Percentiles rank a stretch among this genome's conserved stretches.
phyloP scores from a whole-genome alignment of 2,113 vertebrate genomes.

The Halcyon senegalensis region DNA sequence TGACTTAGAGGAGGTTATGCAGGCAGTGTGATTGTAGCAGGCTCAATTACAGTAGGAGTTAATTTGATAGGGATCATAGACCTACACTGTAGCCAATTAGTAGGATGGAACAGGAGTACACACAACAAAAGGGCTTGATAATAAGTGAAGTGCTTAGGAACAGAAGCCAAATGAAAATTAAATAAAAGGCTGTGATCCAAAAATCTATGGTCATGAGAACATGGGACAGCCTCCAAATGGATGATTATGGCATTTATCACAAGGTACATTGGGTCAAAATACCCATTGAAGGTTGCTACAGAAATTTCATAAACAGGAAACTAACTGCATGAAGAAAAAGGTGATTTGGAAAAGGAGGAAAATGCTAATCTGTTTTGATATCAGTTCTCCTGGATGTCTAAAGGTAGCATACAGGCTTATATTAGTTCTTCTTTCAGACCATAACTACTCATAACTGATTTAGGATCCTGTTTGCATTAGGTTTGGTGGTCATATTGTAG shows the following conservation, averaged over 20 bases:
- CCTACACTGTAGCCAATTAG: constrained; percentile 54
- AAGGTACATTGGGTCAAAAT: constrained; percentile 54
- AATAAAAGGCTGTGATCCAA: constrained; percentile 61
- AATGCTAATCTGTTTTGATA: not conserved
- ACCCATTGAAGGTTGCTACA: constrained; percentile 25
- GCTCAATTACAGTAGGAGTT: constrained; percentile 45
- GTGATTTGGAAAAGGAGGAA: not conserved
- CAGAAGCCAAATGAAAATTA: constrained; percentile 70
- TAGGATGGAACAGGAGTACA: constrained; percentile 33
- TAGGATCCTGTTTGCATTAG: not conserved
- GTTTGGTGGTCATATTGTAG: not conserved
- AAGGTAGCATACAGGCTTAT: not conserved
- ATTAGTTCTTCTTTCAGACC: not conserved
- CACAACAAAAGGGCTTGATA: constrained; percentile 54
- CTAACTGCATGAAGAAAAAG: not conserved
- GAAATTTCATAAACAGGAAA: constrained; percentile 46
- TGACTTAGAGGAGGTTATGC: not conserved
- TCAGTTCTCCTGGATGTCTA: not conserved
- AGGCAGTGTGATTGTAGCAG: not conserved
- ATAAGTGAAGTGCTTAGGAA: constrained; percentile 62
- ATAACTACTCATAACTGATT: not conserved
- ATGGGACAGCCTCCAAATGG: constrained; percentile 49
- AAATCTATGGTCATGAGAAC: constrained; percentile 43
- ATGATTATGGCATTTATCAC: constrained; percentile 48
- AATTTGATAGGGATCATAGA: constrained; percentile 65